phyloP scores from a whole-genome alignment of 2,113 vertebrate genomes.

The Sphaerodactylus townsendi region DNA sequence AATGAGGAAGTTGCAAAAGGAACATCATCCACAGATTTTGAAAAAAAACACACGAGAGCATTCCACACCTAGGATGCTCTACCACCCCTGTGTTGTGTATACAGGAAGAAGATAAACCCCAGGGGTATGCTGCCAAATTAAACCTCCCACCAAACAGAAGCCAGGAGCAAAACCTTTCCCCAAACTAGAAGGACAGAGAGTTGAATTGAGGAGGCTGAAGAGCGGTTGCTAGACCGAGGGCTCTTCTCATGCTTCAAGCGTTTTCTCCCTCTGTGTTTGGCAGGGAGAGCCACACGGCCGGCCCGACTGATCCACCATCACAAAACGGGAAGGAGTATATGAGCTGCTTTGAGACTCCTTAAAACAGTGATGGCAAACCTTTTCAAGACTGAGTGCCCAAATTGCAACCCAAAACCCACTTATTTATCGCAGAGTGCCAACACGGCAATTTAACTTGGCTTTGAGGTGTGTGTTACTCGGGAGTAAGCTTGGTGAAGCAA shows the following conservation, averaged over 20 bases:
- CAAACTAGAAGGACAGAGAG: neutral
- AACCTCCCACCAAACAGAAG: neutral
- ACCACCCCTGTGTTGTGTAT: conserved; percentile 22
- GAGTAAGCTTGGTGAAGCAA: too few relatives aligned
- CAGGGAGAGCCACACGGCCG: neutral
- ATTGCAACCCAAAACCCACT: too few relatives aligned
- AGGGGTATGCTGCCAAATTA: neutral
- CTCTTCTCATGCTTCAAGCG: neutral
- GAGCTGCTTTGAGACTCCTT: too few relatives aligned
- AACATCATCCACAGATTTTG: conserved; percentile 49
- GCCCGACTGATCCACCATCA: neutral
- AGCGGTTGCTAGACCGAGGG: neutral
- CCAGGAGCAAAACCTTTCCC: neutral
- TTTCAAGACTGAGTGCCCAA: too few relatives aligned
- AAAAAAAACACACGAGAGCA: neutral
- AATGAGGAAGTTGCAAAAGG: conserved; percentile 57
- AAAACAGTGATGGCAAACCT: too few relatives aligned
- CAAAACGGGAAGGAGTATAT: too few relatives aligned
- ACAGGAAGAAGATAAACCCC: neutral
- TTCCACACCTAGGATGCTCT: neutral
- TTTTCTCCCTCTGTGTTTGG: neutral
- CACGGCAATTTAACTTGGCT: too few relatives aligned
- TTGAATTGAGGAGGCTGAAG: neutral
- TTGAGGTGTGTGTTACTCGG: too few relatives aligned
- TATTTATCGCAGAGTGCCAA: too few relatives aligned